Conservation (phyloP, 2,797 vertebrate species). For the Tachyglossus aculeatus region DNA sequence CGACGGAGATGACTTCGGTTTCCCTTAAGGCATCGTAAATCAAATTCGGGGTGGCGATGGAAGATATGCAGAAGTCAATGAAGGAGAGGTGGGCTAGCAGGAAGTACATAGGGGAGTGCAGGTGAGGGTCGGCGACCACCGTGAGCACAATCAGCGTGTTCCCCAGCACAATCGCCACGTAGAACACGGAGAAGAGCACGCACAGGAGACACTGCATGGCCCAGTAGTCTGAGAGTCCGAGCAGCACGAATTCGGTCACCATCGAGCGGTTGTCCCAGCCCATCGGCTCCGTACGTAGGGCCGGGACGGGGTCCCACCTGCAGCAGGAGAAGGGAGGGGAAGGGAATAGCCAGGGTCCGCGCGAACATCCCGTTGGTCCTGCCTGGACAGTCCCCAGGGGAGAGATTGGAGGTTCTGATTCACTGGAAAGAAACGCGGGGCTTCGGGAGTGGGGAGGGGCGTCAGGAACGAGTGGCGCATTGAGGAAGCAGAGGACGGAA, state of each 20-base stretch:
- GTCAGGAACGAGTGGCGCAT: too few species aligned
- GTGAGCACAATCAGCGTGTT: slow-evolving; percentile 23
- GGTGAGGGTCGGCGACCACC: background rate
- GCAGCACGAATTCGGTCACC: background rate
- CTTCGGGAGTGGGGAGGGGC: too few species aligned
- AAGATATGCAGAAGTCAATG: slow-evolving; percentile 52
- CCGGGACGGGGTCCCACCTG: too few species aligned
- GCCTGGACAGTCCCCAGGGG: too few species aligned
- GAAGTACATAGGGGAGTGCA: slow-evolving; percentile 62
- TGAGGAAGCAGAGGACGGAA: too few species aligned
- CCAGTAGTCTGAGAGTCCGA: background rate
- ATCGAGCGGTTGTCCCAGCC: background rate
- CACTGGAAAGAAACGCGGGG: too few species aligned
- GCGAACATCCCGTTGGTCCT: too few species aligned
- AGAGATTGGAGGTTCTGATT: too few species aligned
- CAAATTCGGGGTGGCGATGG: slow-evolving; percentile 57
- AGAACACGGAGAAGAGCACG: slow-evolving; percentile 16
- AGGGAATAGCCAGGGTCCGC: too few species aligned
- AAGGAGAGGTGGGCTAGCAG: slow-evolving; percentile 59
- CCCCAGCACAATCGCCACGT: slow-evolving; percentile 9
- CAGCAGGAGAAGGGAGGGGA: too few species aligned
- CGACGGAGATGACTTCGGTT: slow-evolving; percentile 40
- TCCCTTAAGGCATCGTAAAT: slow-evolving; percentile 52
- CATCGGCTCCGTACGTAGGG: too few species aligned
- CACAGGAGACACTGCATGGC: slow-evolving; percentile 10